Percentiles rank a stretch among this genome's conserved stretches.
Evolutionary conservation across 2,888 invertebrate genomes (phyloP).

Genomic region (Latrodectus elegans): DNA sequence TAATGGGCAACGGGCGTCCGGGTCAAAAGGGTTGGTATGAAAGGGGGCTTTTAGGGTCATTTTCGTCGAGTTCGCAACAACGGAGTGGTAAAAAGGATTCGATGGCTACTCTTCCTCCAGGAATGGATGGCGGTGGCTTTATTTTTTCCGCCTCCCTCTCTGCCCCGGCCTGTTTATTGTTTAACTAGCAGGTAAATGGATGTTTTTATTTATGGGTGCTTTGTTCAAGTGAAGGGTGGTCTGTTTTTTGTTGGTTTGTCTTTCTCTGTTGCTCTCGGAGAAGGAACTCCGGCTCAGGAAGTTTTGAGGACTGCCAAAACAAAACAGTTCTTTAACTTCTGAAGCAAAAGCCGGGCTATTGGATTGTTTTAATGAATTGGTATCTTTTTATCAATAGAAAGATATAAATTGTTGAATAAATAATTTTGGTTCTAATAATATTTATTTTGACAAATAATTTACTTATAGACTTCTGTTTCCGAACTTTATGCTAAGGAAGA

Average conservation of each 20-base stretch:
- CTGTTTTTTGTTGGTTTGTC: neutral
- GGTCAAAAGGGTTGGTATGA: slow-evolving; percentile 59
- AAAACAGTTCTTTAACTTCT: no score
- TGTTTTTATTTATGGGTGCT: slow-evolving; percentile 28
- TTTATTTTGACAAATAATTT: no score
- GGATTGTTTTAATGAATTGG: no score
- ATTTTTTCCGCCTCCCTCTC: neutral
- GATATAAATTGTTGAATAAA: no score
- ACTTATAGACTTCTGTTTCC: no score
- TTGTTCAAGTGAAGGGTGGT: neutral
- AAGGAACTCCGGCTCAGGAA: no score
- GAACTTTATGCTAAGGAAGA: no score
- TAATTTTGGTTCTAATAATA: no score
- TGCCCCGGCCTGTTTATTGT: slow-evolving; percentile 38
- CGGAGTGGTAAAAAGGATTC: slow-evolving; percentile 4
- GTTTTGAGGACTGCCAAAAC: no score
- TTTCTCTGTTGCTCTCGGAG: no score
- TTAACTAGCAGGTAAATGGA: slow-evolving; percentile 52
- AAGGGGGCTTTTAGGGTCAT: slow-evolving; percentile 64
- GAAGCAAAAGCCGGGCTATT: no score
- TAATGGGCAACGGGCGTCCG: slow-evolving; percentile 54
- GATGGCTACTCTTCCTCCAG: slow-evolving; percentile 29
- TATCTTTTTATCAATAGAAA: no score
- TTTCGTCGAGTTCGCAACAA: slow-evolving; percentile 53
- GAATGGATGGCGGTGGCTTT: slow-evolving; percentile 17